Conservation (phyloP, 2,888 invertebrate genomes). For the Archaeoteleia sp. region DNA sequence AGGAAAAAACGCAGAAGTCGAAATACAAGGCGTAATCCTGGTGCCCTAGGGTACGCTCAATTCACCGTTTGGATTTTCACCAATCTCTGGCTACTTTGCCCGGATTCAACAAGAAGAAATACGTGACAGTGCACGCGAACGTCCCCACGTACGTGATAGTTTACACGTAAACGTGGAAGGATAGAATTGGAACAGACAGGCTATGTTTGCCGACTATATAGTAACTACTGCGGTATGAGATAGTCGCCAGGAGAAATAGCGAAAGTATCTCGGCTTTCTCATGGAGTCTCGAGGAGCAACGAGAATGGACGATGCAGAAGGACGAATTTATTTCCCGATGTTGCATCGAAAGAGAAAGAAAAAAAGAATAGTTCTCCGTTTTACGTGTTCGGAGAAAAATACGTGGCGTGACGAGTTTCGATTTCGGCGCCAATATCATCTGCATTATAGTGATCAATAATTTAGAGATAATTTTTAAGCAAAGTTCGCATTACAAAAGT, state of each 20-base stretch:
- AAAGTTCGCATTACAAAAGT: too few relatives aligned
- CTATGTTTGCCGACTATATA: conserved; percentile 28
- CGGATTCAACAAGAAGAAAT: conserved; percentile 32
- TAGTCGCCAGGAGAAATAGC: conserved; percentile 39
- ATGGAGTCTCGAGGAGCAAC: conserved; percentile 43
- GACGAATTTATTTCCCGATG: conserved; percentile 46
- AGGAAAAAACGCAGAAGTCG: conserved; percentile 16
- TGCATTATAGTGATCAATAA: too few relatives aligned
- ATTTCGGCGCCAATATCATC: background rate
- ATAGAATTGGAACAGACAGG: conserved; percentile 37
- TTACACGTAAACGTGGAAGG: conserved; percentile 30
- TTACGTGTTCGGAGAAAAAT: background rate
- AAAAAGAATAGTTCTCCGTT: background rate
- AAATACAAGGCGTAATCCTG: conserved; percentile 22
- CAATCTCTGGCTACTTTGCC: conserved; percentile 45
- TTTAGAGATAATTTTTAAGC: too few relatives aligned
- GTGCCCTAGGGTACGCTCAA: conserved; percentile 51
- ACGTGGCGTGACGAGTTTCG: conserved; percentile 1
- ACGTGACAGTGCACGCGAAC: conserved; percentile 28
- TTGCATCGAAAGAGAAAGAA: conserved; percentile 7
- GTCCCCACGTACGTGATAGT: conserved; percentile 33
- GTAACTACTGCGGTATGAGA: conserved; percentile 53
- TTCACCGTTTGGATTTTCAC: conserved; percentile 55
- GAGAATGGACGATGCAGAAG: conserved; percentile 56
- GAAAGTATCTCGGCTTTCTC: conserved; percentile 32